Evolutionary conservation across 2,797 vertebrate genomes (phyloP).

Genomic region (Lindbergichthys nudifrons): DNA sequence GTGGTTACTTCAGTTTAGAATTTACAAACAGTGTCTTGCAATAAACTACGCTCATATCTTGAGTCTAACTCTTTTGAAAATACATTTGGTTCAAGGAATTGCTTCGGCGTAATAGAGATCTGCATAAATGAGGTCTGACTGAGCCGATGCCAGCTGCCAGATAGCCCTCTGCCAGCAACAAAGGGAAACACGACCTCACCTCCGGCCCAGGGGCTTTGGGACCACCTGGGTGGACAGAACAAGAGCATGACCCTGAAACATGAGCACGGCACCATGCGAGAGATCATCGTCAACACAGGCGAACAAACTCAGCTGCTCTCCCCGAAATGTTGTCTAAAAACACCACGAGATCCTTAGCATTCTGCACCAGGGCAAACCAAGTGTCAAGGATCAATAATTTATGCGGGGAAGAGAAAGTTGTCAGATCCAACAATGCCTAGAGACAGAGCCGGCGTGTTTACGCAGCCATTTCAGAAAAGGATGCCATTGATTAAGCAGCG

Average conservation of each 20-base stretch:
- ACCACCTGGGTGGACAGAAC: slow-evolving; percentile 63
- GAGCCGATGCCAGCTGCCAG: slow-evolving; percentile 52
- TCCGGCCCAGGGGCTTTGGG: slow-evolving; percentile 41
- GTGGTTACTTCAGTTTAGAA: neutral
- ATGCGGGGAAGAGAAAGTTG: slow-evolving; percentile 74
- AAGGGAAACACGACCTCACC: slow-evolving; percentile 64
- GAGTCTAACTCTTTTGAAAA: neutral
- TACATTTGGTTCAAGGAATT: slow-evolving; percentile 3
- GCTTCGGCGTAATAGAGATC: slow-evolving; percentile 12
- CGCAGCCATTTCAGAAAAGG: slow-evolving; percentile 53
- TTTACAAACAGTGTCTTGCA: neutral
- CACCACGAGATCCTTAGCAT: slow-evolving; percentile 67
- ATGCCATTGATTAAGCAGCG: slow-evolving; percentile 66
- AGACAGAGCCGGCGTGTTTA: slow-evolving; percentile 67
- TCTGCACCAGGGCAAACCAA: slow-evolving; percentile 44
- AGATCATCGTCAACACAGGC: slow-evolving; percentile 54
- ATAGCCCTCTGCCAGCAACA: slow-evolving; percentile 56
- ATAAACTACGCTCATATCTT: neutral
- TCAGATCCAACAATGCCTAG: slow-evolving; percentile 72
- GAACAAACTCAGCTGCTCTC: slow-evolving; percentile 56
- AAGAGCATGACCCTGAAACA: slow-evolving; percentile 54
- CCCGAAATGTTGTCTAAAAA: slow-evolving; percentile 66
- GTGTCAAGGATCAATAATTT: slow-evolving; percentile 79
- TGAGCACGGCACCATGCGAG: slow-evolving; percentile 24
- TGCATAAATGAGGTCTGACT: slow-evolving; percentile 37